Evolutionary conservation across 1,140 invertebrate genomes (phyloP).

Genomic region (Megalonaias nervosa): DNA sequence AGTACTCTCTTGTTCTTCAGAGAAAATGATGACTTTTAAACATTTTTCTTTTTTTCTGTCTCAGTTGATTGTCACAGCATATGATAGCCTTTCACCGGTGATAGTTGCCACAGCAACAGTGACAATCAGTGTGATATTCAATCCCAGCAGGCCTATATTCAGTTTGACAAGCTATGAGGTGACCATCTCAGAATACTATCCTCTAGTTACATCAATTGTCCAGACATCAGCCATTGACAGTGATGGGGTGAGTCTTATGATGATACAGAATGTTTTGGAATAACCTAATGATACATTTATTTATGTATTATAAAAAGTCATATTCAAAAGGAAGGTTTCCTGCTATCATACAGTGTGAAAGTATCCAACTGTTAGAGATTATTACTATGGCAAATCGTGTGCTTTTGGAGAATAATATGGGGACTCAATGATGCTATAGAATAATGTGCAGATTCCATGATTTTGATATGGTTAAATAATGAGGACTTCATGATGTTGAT

Average conservation of each 20-base stretch:
- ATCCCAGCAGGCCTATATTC: slow-evolving; percentile 81
- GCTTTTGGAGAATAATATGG: too few species aligned
- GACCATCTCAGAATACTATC: slow-evolving; percentile 35
- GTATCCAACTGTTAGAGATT: too few species aligned
- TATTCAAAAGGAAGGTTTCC: not conserved
- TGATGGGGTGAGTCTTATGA: slow-evolving; percentile 48
- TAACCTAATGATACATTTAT: not conserved
- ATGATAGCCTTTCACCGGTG: slow-evolving; percentile 88
- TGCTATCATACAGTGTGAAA: not conserved
- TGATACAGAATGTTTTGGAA: not conserved
- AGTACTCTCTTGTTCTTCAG: too few species aligned
- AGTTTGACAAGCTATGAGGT: slow-evolving; percentile 66
- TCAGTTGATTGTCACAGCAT: slow-evolving; percentile 84
- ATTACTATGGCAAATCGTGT: too few species aligned
- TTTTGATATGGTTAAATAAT: too few species aligned
- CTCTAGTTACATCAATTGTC: slow-evolving; percentile 34
- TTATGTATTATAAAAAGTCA: not conserved
- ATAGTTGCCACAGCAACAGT: slow-evolving; percentile 86
- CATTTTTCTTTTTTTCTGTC: slow-evolving; percentile 15
- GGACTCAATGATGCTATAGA: too few species aligned
- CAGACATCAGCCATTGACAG: slow-evolving; percentile 50
- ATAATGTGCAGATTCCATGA: too few species aligned
- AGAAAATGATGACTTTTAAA: too few species aligned
- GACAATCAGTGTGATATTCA: slow-evolving; percentile 86
- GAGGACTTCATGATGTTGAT: too few species aligned